Conservation (phyloP, 1,140 invertebrate genomes). For the Drosophila asahinai region DNA sequence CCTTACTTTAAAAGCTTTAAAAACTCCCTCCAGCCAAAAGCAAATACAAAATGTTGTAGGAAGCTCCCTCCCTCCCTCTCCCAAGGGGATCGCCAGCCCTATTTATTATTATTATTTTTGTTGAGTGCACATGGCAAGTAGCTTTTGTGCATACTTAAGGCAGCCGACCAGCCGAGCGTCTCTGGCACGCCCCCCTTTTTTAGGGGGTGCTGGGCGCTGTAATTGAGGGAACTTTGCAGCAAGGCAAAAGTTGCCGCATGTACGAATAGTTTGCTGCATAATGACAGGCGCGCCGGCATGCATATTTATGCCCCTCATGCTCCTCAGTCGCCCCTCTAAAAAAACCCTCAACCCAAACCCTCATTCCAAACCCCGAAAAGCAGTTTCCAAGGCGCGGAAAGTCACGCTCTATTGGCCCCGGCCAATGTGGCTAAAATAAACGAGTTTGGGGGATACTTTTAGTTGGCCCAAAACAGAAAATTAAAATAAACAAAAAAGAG, state of each 20-base stretch:
- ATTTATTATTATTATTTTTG: conserved; percentile 22
- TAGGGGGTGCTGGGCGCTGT: conserved; percentile 24
- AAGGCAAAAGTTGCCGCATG: conserved; percentile 69
- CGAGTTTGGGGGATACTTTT: conserved; percentile 10
- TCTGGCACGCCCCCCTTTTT: conserved; percentile 5
- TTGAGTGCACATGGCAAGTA: conserved; percentile 13
- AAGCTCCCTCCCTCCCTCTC: neutral
- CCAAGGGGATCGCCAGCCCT: neutral
- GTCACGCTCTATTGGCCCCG: conserved; percentile 64
- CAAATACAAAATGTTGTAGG: too few relatives aligned
- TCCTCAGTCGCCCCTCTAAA: neutral
- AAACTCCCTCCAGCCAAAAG: too few relatives aligned
- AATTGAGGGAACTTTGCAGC: conserved; percentile 59
- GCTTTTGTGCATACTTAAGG: conserved; percentile 70
- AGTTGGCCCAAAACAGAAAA: neutral
- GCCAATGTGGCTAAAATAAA: conserved; percentile 44
- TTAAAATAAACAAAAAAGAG: neutral
- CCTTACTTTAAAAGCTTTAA: too few relatives aligned
- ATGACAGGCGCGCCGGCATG: conserved; percentile 71
- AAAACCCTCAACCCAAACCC: neutral
- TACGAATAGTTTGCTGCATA: conserved; percentile 78
- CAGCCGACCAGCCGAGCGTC: conserved; percentile 24
- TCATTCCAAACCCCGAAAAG: neutral
- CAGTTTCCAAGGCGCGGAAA: conserved; percentile 42
- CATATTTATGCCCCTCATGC: conserved; percentile 61